phyloP scores from a whole-genome alignment of 1,140 invertebrate species.

The Dendroctonus valens region DNA sequence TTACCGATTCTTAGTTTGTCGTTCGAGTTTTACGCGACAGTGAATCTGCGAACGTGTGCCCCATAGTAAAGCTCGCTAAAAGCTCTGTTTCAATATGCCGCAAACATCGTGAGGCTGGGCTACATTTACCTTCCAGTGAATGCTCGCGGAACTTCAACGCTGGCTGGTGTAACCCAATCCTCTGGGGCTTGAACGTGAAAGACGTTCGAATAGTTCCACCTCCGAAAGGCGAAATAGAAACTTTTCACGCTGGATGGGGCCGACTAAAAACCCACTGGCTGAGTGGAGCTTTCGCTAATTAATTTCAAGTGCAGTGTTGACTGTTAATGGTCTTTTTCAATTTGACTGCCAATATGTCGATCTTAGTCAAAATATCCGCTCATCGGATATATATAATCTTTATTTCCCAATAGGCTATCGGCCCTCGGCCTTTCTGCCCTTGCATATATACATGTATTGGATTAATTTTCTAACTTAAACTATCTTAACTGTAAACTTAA shows the following conservation, averaged over 20 bases:
- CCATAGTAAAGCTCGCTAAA: slow-evolving; percentile 39
- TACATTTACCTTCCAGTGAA: slow-evolving; percentile 36
- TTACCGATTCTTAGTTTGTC: slow-evolving; percentile 21
- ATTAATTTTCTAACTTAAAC: too few relatives aligned
- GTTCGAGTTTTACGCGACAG: slow-evolving; percentile 29
- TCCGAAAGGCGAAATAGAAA: slow-evolving; percentile 10
- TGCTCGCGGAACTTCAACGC: slow-evolving; percentile 15
- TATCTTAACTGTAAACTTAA: too few relatives aligned
- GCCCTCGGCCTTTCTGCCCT: too few relatives aligned
- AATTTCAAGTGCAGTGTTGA: neutral
- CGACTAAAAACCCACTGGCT: slow-evolving; percentile 5
- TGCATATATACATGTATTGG: too few relatives aligned
- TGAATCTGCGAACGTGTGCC: slow-evolving; percentile 38
- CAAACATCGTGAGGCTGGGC: slow-evolving; percentile 23
- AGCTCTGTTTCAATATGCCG: slow-evolving; percentile 41
- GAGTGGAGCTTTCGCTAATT: slow-evolving; percentile 4
- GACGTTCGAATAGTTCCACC: slow-evolving; percentile 19
- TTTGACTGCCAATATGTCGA: too few relatives aligned
- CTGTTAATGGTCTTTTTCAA: too few relatives aligned
- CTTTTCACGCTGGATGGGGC: slow-evolving; percentile 18
- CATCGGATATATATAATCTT: too few relatives aligned
- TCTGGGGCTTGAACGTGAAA: slow-evolving; percentile 28
- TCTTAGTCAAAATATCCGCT: too few relatives aligned
- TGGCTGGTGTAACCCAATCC: slow-evolving; percentile 23
- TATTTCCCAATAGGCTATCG: too few relatives aligned